Evolutionary conservation across 2,113 vertebrate genomes (phyloP), one percentile per base, ranked within the genome.

Genomic region (Corythornis madagascariensis): DNA sequence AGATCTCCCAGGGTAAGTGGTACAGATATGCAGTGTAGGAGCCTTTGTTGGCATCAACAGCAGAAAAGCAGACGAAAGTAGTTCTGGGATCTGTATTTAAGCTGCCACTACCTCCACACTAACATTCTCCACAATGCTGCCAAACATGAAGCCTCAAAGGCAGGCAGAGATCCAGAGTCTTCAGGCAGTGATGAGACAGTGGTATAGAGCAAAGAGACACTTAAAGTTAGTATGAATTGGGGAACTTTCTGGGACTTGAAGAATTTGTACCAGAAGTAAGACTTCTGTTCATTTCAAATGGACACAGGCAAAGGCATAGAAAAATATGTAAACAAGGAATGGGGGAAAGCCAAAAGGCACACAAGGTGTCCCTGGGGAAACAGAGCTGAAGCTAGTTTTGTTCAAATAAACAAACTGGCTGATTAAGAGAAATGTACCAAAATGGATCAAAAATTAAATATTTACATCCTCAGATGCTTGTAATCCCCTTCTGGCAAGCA

Each of bases 61-160:
- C 57, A n/a, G 38, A 25, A 78, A 47, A 73, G 22, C 4, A 50
- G 31, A 31, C 0, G 0, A 47, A 4, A 4, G 18, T 10, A 59
- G 19, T 70, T 75, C 69, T 80, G 18, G 10, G 53, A 87, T 12
- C 16, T 83, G 11, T 35, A 38, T 35, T 74, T 13, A 48, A 86
- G 24, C 16, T 1, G 2, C 38, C 9, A 38, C 24, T 55, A 13
- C 3, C 15, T 38, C 25, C 28, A 28, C 0, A 1, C 6, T 73
- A 31, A 10, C 16, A 14, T 69, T 86, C n/a, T 56, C 16, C 43
- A 77, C 12, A 47, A 45, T 21, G 11, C 22, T 67, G 17, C 25
- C 80, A 74, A 70, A 70, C 13, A 31, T 2, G 7, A 70, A 88
- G 4, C 28, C 19, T 35, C 33, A 66, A 74, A 88, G 31, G 21